Base-by-base conservation (phyloP, 2,797 vertebrate genomes). In the Mionectes olivaceus region DNA sequence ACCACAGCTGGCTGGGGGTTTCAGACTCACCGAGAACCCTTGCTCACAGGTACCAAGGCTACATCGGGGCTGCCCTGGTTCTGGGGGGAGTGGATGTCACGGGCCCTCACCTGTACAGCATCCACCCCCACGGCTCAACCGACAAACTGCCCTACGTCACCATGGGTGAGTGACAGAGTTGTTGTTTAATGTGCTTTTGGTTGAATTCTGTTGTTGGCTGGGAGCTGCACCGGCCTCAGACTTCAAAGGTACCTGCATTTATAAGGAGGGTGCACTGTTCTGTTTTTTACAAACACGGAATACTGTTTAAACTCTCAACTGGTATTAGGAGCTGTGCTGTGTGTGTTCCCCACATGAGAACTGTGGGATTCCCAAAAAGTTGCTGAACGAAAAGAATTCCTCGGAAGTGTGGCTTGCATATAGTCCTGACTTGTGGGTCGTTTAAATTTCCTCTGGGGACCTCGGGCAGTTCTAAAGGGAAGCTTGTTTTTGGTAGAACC, bases 71-170 rank as follows among this genome's bases (percentile, higher is more conserved):
- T 7, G 97, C 99, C 17, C 98, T 99, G 93, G 99, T 99, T 46
- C 97, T 99, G 33, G 99, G 99, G 22, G 99, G 99, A 37, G 98
- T 99, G 22, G 99, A 99, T 82, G 98, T 99, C 88, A 98, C 98
- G 1, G 99, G 99, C 5, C 98, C 99, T 46, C 99, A 99, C 88
- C 98, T 99, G 25, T 99, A 99, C 98, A 99, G 99, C 98, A 99
- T 99, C 95, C 99, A 99, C 96, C 99, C 99, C 44, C 99, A 99
- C 2, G 99, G 99, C 59, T 99, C 99, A 16, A 99, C 99, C 13
- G 99, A 99, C 98, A 99, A 99, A 90, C 97, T 99, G 88, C 99
- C 99, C 44, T 99, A 99, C 1, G 99, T 99, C 95, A 99, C 99
- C 61, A 99, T 99, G 99, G 99, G 99, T 99, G 88, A 98, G 99